Evolutionary conservation across 2,113 vertebrate species (phyloP), one percentile per base, ranked within the genome.

Genomic region (Cardinalis cardinalis): DNA sequence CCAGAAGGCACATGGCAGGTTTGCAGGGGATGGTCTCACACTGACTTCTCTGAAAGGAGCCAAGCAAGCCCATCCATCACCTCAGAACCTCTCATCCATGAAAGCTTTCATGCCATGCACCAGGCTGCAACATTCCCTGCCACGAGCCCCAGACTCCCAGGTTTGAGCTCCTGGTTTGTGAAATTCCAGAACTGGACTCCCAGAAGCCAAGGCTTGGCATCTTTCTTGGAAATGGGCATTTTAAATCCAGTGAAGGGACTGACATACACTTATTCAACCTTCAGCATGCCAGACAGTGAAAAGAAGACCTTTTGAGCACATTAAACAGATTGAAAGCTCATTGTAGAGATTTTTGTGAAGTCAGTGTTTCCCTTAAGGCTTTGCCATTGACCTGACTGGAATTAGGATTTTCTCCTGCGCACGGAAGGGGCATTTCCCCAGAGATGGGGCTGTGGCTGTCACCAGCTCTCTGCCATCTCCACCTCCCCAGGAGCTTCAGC

Each of bases 141-240:
- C n/a, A 43, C 0, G 0, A 75, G 20, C 23, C 49, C 18, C n/a
- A 40, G 0, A 26, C n/a, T 55, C n/a, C n/a, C 64, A 44, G 40
- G 36, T 32, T 2, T 80, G 85, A 66, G 43, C 16, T 20, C 3
- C 16, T 11, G n/a, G n/a, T 9, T 5, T 3, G 9, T 66, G 79
- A 71, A 52, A 38, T 40, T 10, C 44, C 53, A 43, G 11, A 28
- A 20, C 46, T 78, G 64, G 48, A 5, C 21, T 73, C n/a, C 29
- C 79, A 84, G 49, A 66, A 34, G 24, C 23, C 26, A 49, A 70
- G 13, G 25, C 41, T 74, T 64, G 68, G 31, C 44, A 43, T 12
- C 36, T 41, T 34, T 24, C 76, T n/a, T 68, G 36, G 9, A n/a
- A 70, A 6, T 5, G 24, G 1, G 17, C 20, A 38, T 53, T 69